Percentiles rank a stretch among this genome's conserved stretches.
Conservation (phyloP, 2,888 invertebrate genomes). For the Cosmia trapezina region DNA sequence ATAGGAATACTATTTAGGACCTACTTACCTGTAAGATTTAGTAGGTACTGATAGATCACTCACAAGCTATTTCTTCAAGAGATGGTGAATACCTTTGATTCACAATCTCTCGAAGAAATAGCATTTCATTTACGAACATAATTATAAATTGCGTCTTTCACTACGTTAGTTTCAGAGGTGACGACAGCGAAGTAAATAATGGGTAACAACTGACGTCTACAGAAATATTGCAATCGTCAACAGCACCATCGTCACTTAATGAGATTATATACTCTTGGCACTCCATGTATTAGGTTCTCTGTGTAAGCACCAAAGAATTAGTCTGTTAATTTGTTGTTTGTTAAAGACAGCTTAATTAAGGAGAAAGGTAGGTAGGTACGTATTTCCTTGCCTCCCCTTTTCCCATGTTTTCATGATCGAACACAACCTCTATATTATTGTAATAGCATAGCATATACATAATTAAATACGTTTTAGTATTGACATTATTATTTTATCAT, state of each 20-base stretch:
- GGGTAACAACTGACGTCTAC: not conserved
- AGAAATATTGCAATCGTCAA: not conserved
- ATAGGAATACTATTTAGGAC: not conserved
- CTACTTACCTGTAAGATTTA: not conserved
- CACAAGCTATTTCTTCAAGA: not conserved
- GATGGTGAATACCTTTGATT: not conserved
- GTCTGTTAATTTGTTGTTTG: not conserved
- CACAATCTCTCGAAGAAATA: not conserved
- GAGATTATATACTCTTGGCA: not conserved
- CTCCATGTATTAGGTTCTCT: slow-evolving; percentile 22
- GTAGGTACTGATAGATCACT: not conserved
- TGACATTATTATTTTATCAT: slow-evolving; percentile 28
- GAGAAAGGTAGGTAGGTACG: no score
- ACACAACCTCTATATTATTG: slow-evolving; percentile 8
- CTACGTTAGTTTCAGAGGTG: not conserved
- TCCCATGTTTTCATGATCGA: not conserved
- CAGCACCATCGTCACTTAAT: not conserved
- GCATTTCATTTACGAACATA: not conserved
- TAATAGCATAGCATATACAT: slow-evolving; percentile 4
- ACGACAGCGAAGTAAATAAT: not conserved
- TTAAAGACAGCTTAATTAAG: no score
- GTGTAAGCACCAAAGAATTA: slow-evolving; percentile 2
- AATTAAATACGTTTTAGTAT: slow-evolving; percentile 21
- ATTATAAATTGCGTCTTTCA: not conserved
- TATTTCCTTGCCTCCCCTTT: not conserved